Base-by-base conservation (phyloP, 1,140 invertebrate genomes). In the Zaprionus ornatus region DNA sequence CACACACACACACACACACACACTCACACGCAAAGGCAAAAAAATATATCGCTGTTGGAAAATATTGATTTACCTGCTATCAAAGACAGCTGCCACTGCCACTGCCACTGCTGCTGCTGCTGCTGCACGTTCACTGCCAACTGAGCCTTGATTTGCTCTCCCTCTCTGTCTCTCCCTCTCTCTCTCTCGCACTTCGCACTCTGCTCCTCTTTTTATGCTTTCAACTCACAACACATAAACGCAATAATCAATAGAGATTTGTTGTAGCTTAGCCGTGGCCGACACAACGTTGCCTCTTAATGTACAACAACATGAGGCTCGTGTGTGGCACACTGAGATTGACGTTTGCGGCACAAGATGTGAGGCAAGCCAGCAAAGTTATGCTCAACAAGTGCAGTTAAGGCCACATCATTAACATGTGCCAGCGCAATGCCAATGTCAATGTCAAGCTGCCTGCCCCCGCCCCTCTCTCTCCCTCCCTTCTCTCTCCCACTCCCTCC, bases 21-120 rank as follows among this genome's bases (percentile, higher is more conserved):
- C 40, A 42, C n/a, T 7, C n/a, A 42, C 6, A 45, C 29, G 29
- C 29, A 45, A 4, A 37, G 13, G 54, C 69, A 74, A 59, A 63
- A 50, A 63, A 69, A 82, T 77, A 72, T 77, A 72, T 82, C 77
- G 74, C 71, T 74, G 69, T 90, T 90, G 85, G 75, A 90, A 90
- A 84, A 82, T 88, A 88, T 88, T 88, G 85, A 88, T 88, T 88
- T 90, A 88, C 85, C 85, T 85, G 85, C 85, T 69, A 90, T 81
- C 85, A 90, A 84, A 81, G 85, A 67, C 84, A 88, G 75, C 82
- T 86, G 80, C 80, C 48, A 37, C 52, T 40, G 80, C 80, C 48
- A 37, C 52, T 40, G 13, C 37, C n/a, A 15, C 37, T 42, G 27
- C 27, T 29, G 80, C 77, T 54, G 54, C 52, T 45, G 40, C 40